These are phyloP conservation scores for Holacanthus passer DNA, from an alignment of 2,113 vertebrate genomes.

Conservation along the genomic window DNA sequence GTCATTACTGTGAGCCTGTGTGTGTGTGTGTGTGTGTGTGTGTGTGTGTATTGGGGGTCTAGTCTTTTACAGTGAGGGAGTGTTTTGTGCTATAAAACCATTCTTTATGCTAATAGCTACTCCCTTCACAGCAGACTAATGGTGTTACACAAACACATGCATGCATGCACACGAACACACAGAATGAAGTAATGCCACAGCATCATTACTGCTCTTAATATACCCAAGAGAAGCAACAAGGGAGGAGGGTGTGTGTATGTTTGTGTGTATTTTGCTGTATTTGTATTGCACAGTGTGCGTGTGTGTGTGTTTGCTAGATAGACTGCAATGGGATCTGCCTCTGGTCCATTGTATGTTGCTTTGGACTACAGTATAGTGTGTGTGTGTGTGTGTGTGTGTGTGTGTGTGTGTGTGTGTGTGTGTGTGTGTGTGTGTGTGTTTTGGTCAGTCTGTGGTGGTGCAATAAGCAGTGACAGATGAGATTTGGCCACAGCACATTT, in stretches of 20 bases:
- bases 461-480: constrained; percentile 70
- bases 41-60: constrained; percentile 16
- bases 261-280: not conserved
- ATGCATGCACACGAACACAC: constrained; percentile 36
- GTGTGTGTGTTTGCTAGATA: constrained; percentile 24
- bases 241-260: constrained; percentile 3
- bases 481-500: constrained; percentile 59
- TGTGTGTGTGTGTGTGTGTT: constrained; percentile 22
- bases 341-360: constrained; percentile 6
- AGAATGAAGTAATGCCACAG: constrained; percentile 53
- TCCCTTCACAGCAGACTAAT: constrained; percentile 31
- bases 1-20: constrained; percentile 60
- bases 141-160: constrained; percentile 55
- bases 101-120: constrained; percentile 69
- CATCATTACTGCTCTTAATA: constrained; percentile 70
- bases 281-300: not conserved
- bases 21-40: constrained; percentile 24
- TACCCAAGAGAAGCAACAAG: constrained; percentile 38
- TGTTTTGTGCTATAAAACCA: constrained; percentile 56
- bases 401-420: not conserved
- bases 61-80: constrained; percentile 35
- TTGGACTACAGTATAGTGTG: not conserved
- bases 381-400: not conserved
- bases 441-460: constrained; percentile 55
- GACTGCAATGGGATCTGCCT: constrained; percentile 23